Evolutionary conservation across 2,888 invertebrate genomes (phyloP), one percentile per base, ranked within the genome.

Genomic region (Eristalis tenax): DNA sequence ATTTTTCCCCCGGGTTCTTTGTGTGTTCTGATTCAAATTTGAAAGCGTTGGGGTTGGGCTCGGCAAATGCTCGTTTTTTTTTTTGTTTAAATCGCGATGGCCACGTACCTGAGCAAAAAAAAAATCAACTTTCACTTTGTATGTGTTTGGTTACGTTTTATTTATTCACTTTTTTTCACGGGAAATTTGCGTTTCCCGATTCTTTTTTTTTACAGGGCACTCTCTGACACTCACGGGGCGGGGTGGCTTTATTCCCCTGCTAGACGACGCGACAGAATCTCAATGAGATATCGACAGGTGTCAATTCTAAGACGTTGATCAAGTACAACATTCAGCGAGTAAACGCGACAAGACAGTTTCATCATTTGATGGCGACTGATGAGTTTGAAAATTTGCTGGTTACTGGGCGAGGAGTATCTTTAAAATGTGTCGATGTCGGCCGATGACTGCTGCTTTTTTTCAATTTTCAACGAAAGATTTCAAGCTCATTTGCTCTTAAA

Each of bases 231-330:
- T 18, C n/a, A 4, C 4, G n/a, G 13, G 43, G 59, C 50, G 85
- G 76, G 43, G 76, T 75, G 84, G 79, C 88, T 89, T 90, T 92
- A 91, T 90, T 91, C 92, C 90, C 92, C 92, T 81, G 92, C 91
- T 89, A 91, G 90, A 86, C 93, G 93, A 83, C 93, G 92, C 89
- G 93, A 93, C 89, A 92, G 84, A 89, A 92, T 93, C 90, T 92
- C 92, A 89, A 93, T 92, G 91, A 93, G 92, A 92, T 93, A 93
- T 91, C 91, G 92, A 91, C 93, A 92, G 92, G 92, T 92, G 92
- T 93, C 92, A 91, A 92, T 91, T 90, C 91, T 90, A 90, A 93
- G 91, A 91, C 92, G 92, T 91, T 92, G 92, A 91, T 93, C 93
- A 90, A 91, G 91, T 89, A 91, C 90, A 91, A 92, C 91, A 92